These are phyloP conservation scores for Egretta garzetta DNA, from an alignment of 2,113 vertebrate species.

Conservation along the genomic window DNA sequence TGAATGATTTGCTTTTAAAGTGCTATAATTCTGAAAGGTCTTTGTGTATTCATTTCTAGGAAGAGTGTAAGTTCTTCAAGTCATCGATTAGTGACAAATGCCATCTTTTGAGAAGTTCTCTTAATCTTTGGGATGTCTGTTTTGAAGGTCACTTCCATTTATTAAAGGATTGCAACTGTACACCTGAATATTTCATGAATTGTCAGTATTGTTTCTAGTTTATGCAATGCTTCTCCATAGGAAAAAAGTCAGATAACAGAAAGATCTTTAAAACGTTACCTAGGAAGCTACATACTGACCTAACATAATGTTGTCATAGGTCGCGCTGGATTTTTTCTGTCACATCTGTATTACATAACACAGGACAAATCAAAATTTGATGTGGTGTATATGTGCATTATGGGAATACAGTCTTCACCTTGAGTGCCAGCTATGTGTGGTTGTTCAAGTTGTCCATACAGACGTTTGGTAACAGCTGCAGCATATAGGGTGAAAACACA, in stretches of 20 bases:
- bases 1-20: conserved; percentile 17
- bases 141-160: conserved; percentile 66
- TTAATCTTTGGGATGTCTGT: conserved; percentile 58
- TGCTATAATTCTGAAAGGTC: neutral
- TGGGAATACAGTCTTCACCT: neutral
- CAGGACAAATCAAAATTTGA: neutral
- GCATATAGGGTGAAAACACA: neutral
- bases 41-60: conserved; percentile 52
- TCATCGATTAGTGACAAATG: conserved; percentile 69
- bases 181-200: conserved; percentile 51
- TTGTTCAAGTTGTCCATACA: neutral
- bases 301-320: neutral
- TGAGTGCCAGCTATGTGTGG: neutral
- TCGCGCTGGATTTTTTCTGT: neutral
- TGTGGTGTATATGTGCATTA: neutral
- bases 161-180: conserved; percentile 34
- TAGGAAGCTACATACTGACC: neutral
- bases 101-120: conserved; percentile 41
- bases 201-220: neutral
- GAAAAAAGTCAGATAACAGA: neutral
- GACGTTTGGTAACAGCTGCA: neutral
- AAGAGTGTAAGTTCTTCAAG: conserved; percentile 25
- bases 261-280: neutral
- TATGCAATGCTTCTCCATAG: neutral
- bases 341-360: neutral